phyloP scores from a whole-genome alignment of 2,113 vertebrate species.

The Oriolus oriolus region DNA sequence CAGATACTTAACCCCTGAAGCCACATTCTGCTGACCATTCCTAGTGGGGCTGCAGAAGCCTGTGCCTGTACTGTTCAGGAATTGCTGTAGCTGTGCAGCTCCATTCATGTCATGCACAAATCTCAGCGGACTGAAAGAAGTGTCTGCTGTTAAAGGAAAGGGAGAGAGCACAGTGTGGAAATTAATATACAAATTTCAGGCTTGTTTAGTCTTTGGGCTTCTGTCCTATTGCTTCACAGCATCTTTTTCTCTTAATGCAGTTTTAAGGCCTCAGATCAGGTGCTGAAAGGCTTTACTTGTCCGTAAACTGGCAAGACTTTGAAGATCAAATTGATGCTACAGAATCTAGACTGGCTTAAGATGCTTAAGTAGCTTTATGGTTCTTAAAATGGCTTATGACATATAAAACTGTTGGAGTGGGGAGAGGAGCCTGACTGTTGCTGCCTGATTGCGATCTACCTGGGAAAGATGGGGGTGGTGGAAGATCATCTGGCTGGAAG shows the following conservation, averaged over 20 bases:
- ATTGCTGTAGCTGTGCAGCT: not conserved
- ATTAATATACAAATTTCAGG: not conserved
- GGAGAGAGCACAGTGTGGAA: not conserved
- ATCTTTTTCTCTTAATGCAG: not conserved
- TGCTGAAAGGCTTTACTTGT: not conserved
- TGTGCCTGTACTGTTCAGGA: not conserved
- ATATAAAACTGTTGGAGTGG: not conserved
- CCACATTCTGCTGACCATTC: not conserved
- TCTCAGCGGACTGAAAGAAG: not conserved
- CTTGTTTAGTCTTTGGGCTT: not conserved
- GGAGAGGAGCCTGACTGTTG: not conserved
- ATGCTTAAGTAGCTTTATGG: constrained; percentile 23
- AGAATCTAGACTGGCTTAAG: constrained; percentile 18
- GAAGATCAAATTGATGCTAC: constrained; percentile 9
- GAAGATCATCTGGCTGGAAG: not conserved
- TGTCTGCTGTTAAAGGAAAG: not conserved
- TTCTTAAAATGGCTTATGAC: constrained; percentile 29
- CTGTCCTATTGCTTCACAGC: not conserved
- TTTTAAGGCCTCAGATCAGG: not conserved
- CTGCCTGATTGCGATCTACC: not conserved
- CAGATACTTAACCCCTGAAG: not conserved
- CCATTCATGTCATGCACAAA: not conserved
- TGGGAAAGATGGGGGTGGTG: not conserved
- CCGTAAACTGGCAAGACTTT: not conserved
- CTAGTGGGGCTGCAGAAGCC: not conserved